phyloP scores from a whole-genome alignment of 2,113 vertebrate species.

The Pelmatolapia mariae region DNA sequence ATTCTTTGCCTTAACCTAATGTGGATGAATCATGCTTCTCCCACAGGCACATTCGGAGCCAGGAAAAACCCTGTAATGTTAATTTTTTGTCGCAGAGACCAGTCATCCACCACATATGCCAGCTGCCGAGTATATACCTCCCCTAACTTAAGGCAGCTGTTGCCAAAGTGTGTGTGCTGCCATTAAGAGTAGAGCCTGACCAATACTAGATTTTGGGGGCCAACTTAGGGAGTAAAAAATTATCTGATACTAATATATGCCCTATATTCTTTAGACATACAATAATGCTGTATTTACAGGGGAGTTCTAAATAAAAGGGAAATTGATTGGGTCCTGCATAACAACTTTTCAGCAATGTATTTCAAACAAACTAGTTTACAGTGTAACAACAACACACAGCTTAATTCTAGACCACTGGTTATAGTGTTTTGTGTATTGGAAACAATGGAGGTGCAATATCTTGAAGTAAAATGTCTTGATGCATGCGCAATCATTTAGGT shows the following conservation, averaged over 20 bases:
- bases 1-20: not conserved
- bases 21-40: not conserved
- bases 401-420: not conserved
- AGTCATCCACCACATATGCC: not conserved
- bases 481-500: not conserved
- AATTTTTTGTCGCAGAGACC: not conserved
- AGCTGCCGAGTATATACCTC: not conserved
- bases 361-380: not conserved
- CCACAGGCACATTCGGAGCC: not conserved
- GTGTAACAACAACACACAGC: not conserved
- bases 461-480: not conserved
- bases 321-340: not conserved
- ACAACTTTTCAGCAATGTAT: not conserved
- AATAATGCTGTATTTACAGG: not conserved
- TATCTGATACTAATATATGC: not conserved
- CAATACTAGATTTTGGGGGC: not conserved
- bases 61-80: not conserved
- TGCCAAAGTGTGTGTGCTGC: not conserved
- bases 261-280: not conserved
- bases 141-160: not conserved
- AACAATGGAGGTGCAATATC: not conserved
- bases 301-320: accelerated
- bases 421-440: not conserved
- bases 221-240: not conserved
- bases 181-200: not conserved